Conservation (phyloP, 2,113 vertebrate genomes). For the Regulus satrapa region DNA sequence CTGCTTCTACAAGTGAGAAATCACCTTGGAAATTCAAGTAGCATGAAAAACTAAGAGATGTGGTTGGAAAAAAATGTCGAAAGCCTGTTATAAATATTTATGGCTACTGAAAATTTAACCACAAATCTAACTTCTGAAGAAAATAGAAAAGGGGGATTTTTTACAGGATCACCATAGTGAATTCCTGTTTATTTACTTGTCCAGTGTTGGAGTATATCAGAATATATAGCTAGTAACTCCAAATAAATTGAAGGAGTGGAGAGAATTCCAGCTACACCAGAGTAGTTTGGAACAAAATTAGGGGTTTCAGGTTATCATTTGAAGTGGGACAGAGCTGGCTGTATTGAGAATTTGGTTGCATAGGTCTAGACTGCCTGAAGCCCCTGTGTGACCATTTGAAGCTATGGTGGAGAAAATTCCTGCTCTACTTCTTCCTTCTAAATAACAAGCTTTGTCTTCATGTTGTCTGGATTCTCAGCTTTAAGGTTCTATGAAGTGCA, state of each 20-base stretch:
- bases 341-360: neutral
- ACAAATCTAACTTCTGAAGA: neutral
- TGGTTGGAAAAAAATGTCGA: neutral
- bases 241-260: neutral
- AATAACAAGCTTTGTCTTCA: neutral
- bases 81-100: slow-evolving; percentile 18
- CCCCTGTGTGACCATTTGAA: neutral
- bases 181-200: neutral
- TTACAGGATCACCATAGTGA: neutral
- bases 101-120: neutral
- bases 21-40: slow-evolving; percentile 19
- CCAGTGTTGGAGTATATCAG: neutral
- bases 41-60: neutral
- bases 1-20: neutral
- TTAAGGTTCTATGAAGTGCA: neutral
- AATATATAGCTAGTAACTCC: neutral
- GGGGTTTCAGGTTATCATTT: neutral
- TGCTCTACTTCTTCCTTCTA: neutral
- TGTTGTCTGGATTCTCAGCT: neutral
- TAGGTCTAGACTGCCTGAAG: neutral
- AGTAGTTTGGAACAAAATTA: neutral
- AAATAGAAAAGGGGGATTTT: neutral
- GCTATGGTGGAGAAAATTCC: neutral
- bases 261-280: neutral
- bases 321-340: neutral